These are phyloP conservation scores for Drosophila bifasciata DNA, from an alignment of 1,140 invertebrate species.

Conservation along the genomic window DNA sequence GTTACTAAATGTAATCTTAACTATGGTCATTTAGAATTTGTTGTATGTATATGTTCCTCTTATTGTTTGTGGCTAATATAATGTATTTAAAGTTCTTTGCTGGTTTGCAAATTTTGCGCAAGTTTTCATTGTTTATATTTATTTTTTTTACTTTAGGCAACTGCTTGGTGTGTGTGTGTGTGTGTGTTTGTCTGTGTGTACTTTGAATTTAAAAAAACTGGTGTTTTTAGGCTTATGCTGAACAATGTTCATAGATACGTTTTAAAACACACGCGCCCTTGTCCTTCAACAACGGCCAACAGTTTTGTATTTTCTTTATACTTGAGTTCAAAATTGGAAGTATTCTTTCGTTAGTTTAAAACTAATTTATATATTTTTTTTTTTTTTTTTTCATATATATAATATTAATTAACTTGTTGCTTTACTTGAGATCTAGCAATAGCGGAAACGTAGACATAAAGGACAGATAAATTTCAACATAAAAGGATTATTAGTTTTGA, in stretches of 20 bases:
- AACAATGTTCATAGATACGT: conserved; percentile 79
- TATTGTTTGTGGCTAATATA: conserved; percentile 69
- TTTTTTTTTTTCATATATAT: conserved; percentile 30
- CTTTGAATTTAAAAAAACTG: conserved; percentile 52
- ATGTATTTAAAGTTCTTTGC: conserved; percentile 77
- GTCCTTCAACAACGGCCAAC: conserved; percentile 51
- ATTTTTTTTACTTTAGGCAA: conserved; percentile 66
- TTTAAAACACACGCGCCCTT: conserved; percentile 63
- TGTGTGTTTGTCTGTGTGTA: conserved; percentile 50
- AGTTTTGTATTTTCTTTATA: conserved; percentile 52
- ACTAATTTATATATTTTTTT: conserved; percentile 71
- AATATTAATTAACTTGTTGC: conserved; percentile 73
- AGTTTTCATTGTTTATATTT: conserved; percentile 54
- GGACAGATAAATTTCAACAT: conserved; percentile 43
- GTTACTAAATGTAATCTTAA: conserved; percentile 78
- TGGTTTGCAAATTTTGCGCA: conserved; percentile 78
- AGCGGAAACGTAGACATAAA: conserved; percentile 53
- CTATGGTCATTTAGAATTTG: conserved; percentile 81
- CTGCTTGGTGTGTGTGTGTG: conserved; percentile 67
- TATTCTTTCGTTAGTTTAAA: conserved; percentile 72
- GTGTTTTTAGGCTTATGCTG: conserved; percentile 74
- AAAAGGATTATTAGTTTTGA: conserved; percentile 43
- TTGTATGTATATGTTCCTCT: conserved; percentile 73
- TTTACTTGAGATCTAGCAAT: conserved; percentile 78
- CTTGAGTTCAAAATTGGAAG: conserved; percentile 76